Evolutionary conservation across 2,797 vertebrate species (phyloP).

Genomic region (Fistularia commersonii): DNA sequence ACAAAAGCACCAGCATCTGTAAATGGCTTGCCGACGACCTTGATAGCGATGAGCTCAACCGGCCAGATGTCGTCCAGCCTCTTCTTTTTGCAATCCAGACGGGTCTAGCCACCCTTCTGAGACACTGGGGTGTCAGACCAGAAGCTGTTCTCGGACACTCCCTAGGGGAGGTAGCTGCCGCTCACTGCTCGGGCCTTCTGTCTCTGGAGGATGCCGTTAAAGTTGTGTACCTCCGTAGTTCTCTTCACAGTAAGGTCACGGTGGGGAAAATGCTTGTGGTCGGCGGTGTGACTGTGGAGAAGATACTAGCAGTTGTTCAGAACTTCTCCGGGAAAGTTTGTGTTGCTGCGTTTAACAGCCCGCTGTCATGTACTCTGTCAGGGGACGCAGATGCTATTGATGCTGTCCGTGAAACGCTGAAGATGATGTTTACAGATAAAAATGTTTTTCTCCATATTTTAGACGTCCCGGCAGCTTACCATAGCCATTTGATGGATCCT

Average conservation of each 20-base stretch:
- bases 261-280: constrained; percentile 86
- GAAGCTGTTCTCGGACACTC: constrained; percentile 78
- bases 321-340: constrained; percentile 69
- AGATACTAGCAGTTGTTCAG: constrained; percentile 63
- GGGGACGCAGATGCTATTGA: constrained; percentile 67
- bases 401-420: constrained; percentile 38
- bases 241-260: constrained; percentile 75
- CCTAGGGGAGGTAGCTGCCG: constrained; percentile 83
- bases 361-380: constrained; percentile 80
- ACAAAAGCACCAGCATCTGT: constrained; percentile 58
- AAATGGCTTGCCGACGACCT: constrained; percentile 53
- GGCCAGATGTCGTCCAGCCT: constrained; percentile 77
- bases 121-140: constrained; percentile 81
- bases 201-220: constrained; percentile 85
- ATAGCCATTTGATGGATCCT: constrained; percentile 85
- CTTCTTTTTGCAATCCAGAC: constrained; percentile 85
- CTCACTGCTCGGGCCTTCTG: constrained; percentile 82
- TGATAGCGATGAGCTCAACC: constrained; percentile 60
- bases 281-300: constrained; percentile 75
- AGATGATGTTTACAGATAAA: constrained; percentile 48
- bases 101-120: constrained; percentile 74
- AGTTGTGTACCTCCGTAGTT: constrained; percentile 80
- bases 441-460: constrained; percentile 79
- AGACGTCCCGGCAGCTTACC: constrained; percentile 81
- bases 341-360: constrained; percentile 83